phyloP scores from a whole-genome alignment of 2,797 vertebrate genomes.

The Dryobates pubescens region DNA sequence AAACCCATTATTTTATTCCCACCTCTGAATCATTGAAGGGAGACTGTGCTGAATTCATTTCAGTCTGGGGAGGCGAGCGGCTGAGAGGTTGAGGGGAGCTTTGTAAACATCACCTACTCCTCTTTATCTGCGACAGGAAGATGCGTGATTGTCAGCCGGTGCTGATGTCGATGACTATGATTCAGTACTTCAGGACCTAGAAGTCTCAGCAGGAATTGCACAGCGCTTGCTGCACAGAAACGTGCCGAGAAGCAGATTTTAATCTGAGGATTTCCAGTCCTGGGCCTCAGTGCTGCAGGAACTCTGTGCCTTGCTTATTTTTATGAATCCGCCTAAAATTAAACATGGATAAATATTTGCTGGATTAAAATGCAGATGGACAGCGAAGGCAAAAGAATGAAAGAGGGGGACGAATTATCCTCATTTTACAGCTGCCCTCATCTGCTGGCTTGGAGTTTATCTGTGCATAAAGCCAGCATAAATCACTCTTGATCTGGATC shows the following conservation, averaged over 20 bases:
- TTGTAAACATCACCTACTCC: neutral
- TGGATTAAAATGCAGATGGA: neutral
- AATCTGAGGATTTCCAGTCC: neutral
- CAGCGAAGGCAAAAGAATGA: neutral
- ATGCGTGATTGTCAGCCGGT: neutral
- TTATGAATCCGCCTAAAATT: neutral
- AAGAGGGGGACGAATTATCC: neutral
- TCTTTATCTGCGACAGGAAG: neutral
- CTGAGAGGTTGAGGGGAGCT: neutral
- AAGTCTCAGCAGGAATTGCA: neutral
- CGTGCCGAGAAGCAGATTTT: neutral
- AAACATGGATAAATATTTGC: neutral
- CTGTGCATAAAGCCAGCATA: slow-evolving; percentile 33
- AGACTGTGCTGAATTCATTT: neutral
- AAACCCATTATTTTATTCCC: neutral
- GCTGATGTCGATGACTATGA: neutral
- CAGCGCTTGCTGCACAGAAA: neutral
- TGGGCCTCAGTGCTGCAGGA: neutral
- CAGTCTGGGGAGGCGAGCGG: neutral
- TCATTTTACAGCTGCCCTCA: slow-evolving; percentile 18
- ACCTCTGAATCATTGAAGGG: neutral
- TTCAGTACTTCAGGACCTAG: neutral
- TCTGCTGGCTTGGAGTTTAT: slow-evolving; percentile 16
- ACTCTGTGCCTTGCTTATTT: neutral
- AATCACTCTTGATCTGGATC: slow-evolving; percentile 60